phyloP scores from a whole-genome alignment of 1,140 invertebrate genomes.

The Cyrtorhinus lividipennis region DNA sequence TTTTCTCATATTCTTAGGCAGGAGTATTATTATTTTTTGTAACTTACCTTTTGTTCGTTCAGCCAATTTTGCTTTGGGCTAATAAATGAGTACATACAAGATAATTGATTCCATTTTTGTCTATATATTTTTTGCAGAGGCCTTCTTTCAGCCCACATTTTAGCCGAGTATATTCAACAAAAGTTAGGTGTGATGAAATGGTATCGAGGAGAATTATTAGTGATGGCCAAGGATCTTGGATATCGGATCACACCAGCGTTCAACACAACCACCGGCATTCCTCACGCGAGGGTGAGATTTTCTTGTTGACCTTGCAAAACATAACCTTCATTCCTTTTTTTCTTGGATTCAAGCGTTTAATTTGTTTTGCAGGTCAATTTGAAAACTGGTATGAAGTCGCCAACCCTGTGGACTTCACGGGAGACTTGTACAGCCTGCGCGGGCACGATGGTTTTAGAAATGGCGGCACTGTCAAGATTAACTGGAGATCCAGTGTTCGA shows the following conservation, averaged over 20 bases:
- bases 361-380: constrained; percentile 61
- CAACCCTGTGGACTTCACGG: constrained; percentile 52
- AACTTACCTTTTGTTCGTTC: too few species aligned
- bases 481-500: constrained; percentile 89
- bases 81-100: too few species aligned
- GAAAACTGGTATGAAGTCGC: constrained; percentile 67
- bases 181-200: constrained; percentile 62
- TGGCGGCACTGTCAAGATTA: constrained; percentile 84
- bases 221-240: constrained; percentile 84
- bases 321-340: background rate
- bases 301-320: background rate
- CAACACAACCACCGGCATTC: constrained; percentile 95
- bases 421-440: constrained; percentile 97
- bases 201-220: constrained; percentile 82
- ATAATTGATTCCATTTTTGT: too few species aligned
- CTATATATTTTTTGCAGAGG: constrained; percentile 53
- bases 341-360: background rate
- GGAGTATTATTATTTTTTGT: constrained; percentile 11
- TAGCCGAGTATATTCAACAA: constrained; percentile 67
- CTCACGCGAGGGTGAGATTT: constrained; percentile 65
- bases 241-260: constrained; percentile 87
- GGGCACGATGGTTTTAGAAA: constrained; percentile 95
- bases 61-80: too few species aligned
- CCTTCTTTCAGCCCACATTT: constrained; percentile 80
- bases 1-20: background rate